Base-by-base conservation (phyloP, 2,888 invertebrate genomes). In the Diplazon laetatorius region DNA sequence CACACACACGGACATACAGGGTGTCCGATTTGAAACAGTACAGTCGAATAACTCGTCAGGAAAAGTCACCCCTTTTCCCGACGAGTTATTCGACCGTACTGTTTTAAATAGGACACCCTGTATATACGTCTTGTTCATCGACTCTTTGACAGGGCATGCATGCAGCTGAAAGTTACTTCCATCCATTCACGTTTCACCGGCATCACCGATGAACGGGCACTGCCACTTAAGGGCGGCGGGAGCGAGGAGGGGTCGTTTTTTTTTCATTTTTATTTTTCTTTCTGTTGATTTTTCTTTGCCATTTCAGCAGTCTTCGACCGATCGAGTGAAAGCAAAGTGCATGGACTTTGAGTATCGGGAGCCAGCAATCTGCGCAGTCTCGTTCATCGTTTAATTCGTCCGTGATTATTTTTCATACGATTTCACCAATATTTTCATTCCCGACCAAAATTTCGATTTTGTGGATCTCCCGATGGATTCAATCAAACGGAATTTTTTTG, bases 281-380 rank as follows among this genome's bases (percentile, higher is more conserved):
- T 22, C 39, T 16, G 1, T 16, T 62, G 16, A 3, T 18, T 55
- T 25, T 52, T 16, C 18, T 9, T 30, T 9, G 4, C 25, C 22
- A n/a, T n/a, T 42, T 66, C 20, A n/a, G 35, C 39, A 12, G 52
- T 68, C 55, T 68, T 68, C 55, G 25, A 30, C 16, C 55, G 68
- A 39, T 42, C 30, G 42, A 55, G 68, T 68, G 68, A 68, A 68
- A 66, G 66, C 55, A 42, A 66, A 68, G 55, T 35, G 55, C 30
- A 44, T 30, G 44, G 10, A 52, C 42, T 30, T 25, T n/a, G 44
- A 20, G 16, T 25, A 39, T 39, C 12, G 30, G 30, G 2, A n/a
- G n/a, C n/a, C 55, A 30, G 30, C 30, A 30, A 6, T 30, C 4
- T 30, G 6, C 30, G 30, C 30, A 30, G 2, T 6, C 30, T 2